These are phyloP conservation scores for Therioaphis trifolii DNA, from an alignment of 2,888 invertebrate genomes.

Conservation along the genomic window DNA sequence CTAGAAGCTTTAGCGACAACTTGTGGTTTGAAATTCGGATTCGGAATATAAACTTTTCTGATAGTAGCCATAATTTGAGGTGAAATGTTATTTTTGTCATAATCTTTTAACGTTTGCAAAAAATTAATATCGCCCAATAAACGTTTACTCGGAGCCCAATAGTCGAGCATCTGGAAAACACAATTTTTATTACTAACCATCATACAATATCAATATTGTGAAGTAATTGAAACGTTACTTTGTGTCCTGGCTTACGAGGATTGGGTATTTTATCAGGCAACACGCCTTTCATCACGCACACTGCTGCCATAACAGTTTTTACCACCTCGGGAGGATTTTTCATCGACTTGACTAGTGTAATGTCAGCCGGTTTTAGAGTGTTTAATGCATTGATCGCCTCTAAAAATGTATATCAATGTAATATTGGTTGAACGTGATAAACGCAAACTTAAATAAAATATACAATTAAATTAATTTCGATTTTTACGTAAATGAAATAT, in stretches of 20 bases:
- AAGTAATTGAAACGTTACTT: too few relatives aligned
- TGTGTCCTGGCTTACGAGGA: slow-evolving; percentile 72
- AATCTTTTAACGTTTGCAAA: slow-evolving; percentile 79
- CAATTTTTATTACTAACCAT: too few relatives aligned
- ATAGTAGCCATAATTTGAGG: slow-evolving; percentile 79
- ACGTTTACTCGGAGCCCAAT: slow-evolving; percentile 87
- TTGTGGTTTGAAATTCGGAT: slow-evolving; percentile 83
- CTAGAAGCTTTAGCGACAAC: slow-evolving; percentile 89
- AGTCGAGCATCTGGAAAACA: slow-evolving; percentile 81
- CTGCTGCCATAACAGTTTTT: slow-evolving; percentile 86
- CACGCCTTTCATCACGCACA: slow-evolving; percentile 87
- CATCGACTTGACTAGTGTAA: slow-evolving; percentile 88
- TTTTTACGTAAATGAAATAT: too few relatives aligned
- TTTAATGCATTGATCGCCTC: slow-evolving; percentile 77
- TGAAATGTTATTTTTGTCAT: slow-evolving; percentile 87
- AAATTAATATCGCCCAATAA: slow-evolving; percentile 85
- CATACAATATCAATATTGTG: too few relatives aligned
- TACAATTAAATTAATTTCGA: too few relatives aligned
- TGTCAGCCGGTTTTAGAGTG: slow-evolving; percentile 86
- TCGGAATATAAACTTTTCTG: slow-evolving; percentile 79
- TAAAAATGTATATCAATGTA: too few relatives aligned
- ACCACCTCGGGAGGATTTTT: slow-evolving; percentile 86
- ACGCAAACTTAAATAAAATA: too few relatives aligned
- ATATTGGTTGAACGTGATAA: too few relatives aligned
- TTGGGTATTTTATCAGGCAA: slow-evolving; percentile 82